Conservation (phyloP, 2,888 invertebrate genomes). For the Diploptera punctata region DNA sequence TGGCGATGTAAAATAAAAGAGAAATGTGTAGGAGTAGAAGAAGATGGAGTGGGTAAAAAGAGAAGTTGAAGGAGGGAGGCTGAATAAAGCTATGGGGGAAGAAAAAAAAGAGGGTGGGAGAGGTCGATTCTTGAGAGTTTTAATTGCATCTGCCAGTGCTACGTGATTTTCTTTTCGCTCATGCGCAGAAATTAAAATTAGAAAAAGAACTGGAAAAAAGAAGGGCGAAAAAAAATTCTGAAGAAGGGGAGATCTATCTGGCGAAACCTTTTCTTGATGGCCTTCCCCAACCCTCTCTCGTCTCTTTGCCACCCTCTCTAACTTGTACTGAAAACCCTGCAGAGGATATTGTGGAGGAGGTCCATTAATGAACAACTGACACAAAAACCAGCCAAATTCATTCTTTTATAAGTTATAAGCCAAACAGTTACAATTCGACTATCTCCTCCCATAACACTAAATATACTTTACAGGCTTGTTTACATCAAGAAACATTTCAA, state of each 20-base stretch:
- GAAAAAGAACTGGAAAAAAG: slow-evolving; percentile 8
- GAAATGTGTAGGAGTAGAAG: slow-evolving; percentile 20
- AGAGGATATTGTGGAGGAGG: slow-evolving; percentile 4
- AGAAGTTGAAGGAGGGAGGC: slow-evolving; percentile 27
- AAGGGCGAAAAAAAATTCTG: background rate
- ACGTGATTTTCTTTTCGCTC: slow-evolving; percentile 37
- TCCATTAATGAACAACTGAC: too few species aligned
- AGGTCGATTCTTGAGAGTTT: slow-evolving; percentile 38
- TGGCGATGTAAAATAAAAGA: slow-evolving; percentile 27
- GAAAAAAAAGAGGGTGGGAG: slow-evolving; percentile 2
- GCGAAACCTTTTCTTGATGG: slow-evolving; percentile 31
- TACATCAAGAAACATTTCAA: too few species aligned
- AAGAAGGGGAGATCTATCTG: slow-evolving; percentile 24
- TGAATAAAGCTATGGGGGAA: background rate
- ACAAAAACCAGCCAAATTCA: too few species aligned
- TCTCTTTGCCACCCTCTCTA: background rate
- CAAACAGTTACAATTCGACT: too few species aligned
- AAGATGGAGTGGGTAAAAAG: background rate
- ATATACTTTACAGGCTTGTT: too few species aligned
- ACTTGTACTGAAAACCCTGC: slow-evolving; percentile 3
- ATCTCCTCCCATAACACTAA: too few species aligned
- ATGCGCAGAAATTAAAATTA: slow-evolving; percentile 31
- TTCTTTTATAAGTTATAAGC: too few species aligned
- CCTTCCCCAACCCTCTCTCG: background rate
- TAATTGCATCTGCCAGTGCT: slow-evolving; percentile 40